Base-by-base conservation (phyloP, 2,113 vertebrate species). In the Cranoglanis bouderius region DNA sequence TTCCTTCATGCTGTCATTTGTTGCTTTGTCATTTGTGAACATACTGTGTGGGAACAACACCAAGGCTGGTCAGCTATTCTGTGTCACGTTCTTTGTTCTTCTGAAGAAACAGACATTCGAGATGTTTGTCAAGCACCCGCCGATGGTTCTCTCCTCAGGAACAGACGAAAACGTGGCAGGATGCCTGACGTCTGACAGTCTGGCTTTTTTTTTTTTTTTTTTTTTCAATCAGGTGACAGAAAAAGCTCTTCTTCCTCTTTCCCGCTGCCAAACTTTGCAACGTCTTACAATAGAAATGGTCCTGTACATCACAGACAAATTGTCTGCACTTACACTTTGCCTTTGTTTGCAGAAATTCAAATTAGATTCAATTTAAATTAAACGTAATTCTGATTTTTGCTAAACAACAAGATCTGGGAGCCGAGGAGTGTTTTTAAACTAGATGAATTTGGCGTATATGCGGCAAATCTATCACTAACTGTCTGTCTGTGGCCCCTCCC, bases 21-120 rank as follows among this genome's bases (percentile, higher is more conserved):
- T 85, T 83, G 55, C 81, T 61, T 83, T 61, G 81, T 83, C 49
- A 84, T 61, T 80, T 85, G 29, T 35, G 67, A 91, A 83, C 88
- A 82, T 87, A 86, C 70, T 84, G 80, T 75, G 84, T 49, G 84
- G 81, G 80, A 78, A 87, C 51, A 59, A 75, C 78, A 55, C 53
- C 67, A 53, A 53, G 86, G 19, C 40, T 65, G 77, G 72, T 61
- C 65, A 70, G 85, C 32, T 21, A 14, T 82, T 86, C 67, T 49
- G 10, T 51, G 49, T 59, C 88, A 55, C 38, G 5, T 83, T 65
- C 43, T 40, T 61, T 46, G 63, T 65, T 55, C 55, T 84, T 46
- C 57, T 81, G 85, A 75, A 49, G 65, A 74, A 84, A 75, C 65
- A 75, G 81, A 75, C 53, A 65, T 6, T 61, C 1, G 81, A 46